Evolutionary conservation across 2,888 invertebrate genomes (phyloP).

Genomic region (Lithophane ornitopus): DNA sequence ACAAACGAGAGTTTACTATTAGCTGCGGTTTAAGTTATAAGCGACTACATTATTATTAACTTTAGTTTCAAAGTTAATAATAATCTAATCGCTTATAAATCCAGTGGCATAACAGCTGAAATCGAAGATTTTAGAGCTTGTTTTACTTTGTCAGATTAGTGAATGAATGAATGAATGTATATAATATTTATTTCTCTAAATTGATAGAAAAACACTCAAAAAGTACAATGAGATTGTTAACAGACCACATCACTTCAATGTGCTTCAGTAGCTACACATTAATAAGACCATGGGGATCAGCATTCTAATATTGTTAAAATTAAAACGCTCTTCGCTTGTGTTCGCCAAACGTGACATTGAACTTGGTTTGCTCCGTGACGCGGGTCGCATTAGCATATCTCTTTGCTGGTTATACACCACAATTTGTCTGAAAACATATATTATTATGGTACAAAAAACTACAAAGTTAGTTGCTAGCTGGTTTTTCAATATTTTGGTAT

Average conservation of each 20-base stretch:
- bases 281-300: background rate
- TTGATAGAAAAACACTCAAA: too few relatives aligned
- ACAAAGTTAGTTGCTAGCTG: background rate
- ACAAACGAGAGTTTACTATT: constrained; percentile 53
- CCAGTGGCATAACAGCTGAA: too few relatives aligned
- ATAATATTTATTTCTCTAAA: too few relatives aligned
- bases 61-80: too few relatives aligned
- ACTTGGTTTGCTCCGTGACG: constrained; percentile 47
- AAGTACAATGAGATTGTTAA: background rate
- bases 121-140: too few relatives aligned
- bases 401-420: constrained; percentile 28
- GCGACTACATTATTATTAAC: background rate
- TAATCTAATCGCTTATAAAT: too few relatives aligned
- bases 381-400: constrained; percentile 52
- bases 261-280: background rate
- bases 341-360: constrained; percentile 40
- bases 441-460: constrained; percentile 14
- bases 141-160: too few relatives aligned
- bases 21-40: constrained; percentile 20
- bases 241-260: background rate
- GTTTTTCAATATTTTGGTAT: constrained; percentile 6
- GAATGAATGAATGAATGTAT: too few relatives aligned
- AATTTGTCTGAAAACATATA: constrained; percentile 34
- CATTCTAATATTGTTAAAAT: background rate
- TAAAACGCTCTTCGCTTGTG: constrained; percentile 21